Evolutionary conservation across 1,140 invertebrate genomes (phyloP), one percentile per base, ranked within the genome.

Genomic region (Myzus persicae): DNA sequence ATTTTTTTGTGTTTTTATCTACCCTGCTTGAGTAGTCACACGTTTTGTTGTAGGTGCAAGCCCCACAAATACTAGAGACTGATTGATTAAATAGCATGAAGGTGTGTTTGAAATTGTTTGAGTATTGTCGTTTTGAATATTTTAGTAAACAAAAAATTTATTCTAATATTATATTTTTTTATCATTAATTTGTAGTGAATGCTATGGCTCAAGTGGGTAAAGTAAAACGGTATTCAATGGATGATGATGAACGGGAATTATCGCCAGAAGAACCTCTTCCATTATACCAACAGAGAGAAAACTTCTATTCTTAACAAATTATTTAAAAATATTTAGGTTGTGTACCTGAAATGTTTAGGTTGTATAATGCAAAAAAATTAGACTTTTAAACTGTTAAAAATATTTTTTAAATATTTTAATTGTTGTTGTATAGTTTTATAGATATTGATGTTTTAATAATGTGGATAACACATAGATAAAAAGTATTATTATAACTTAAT

Each of bases 201-300:
- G 97, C 97, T 94, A 95, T 98, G 95, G 96, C 97, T 94, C 96
- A 96, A 84, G 46, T 9, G n/a, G 48, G 26, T 51, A 48, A 51
- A 90, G 95, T 95, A 76, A 95, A 95, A 93, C 67, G 67, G 36
- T 59, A 46, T 18, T 87, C 89, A 94, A 96, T 97, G 76, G 96
- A 96, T 89, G 97, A 97, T 93, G 97, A 97, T 94, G 95, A 95
- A 81, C 96, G 97, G 93, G 96, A 96, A 42, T 95, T 96, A 94
- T 97, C 97, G 94, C 97, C 97, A 76, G 95, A 96, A 94, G 96
- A 96, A 51, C 95, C 96, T 94, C 95, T 98, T 94, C 97, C 97
- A 85, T 96, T 98, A 93, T 97, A 97, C 94, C 97, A 98, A 95
- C 97, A 98, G 95, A 96, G 97, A 94, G 97, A 98, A 94, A 98